A percentile compares a stretch with the other conserved stretches of the same genome.
These are phyloP conservation scores for Coendou prehensilis DNA, from an alignment of 2,797 vertebrate species.

Conservation along the genomic window DNA sequence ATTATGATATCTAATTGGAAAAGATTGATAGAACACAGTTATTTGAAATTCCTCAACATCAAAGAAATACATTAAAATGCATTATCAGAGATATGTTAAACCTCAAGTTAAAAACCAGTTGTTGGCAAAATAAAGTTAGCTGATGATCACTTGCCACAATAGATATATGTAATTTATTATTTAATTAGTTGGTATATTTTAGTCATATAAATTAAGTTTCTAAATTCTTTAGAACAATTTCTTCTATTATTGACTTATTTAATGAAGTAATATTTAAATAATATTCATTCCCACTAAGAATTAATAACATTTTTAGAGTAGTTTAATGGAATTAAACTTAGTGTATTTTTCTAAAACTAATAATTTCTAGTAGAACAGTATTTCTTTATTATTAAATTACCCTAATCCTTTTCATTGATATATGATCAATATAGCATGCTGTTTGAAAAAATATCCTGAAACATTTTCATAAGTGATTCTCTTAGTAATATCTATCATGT, in stretches of 20 bases:
- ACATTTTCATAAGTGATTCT: background rate
- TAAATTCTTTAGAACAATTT: background rate
- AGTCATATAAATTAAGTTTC: background rate
- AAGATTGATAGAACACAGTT: background rate
- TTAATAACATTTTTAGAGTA: slow-evolving; percentile 37
- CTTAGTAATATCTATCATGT: background rate
- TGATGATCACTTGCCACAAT: background rate
- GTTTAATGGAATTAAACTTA: background rate
- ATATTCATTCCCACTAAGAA: background rate
- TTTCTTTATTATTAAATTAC: background rate
- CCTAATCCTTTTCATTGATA: background rate
- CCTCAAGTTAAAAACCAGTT: background rate
- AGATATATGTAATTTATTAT: slow-evolving; percentile 18
- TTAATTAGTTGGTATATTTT: slow-evolving; percentile 11
- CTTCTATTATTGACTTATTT: background rate
- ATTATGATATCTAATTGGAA: slow-evolving; percentile 14
- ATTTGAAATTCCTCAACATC: background rate
- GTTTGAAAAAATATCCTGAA: background rate
- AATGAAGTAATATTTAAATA: background rate
- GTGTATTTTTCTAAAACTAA: background rate
- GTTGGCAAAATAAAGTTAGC: background rate
- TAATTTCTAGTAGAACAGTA: background rate
- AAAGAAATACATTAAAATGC: background rate
- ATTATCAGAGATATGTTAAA: background rate
- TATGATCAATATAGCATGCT: background rate